These are phyloP conservation scores for Danionella cerebrum DNA, from an alignment of 2,113 vertebrate genomes.

Conservation along the genomic window DNA sequence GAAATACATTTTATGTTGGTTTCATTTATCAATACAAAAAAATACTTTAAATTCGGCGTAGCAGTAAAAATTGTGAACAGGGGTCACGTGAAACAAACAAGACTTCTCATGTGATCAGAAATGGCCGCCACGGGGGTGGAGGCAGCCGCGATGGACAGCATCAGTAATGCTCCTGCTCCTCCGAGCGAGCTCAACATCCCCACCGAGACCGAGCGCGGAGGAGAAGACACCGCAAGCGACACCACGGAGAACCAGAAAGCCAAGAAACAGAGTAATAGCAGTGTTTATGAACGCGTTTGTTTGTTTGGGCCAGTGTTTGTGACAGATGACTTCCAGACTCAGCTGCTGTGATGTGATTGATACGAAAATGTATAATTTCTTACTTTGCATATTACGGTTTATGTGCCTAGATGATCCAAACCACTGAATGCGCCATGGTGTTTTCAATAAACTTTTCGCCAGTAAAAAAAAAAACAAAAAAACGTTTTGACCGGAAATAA, in stretches of 20 bases:
- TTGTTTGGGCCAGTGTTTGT: not conserved
- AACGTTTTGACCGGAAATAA: no score
- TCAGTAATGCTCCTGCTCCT: conserved; percentile 43
- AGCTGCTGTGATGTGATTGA: no score
- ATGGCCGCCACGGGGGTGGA: conserved; percentile 66
- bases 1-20: no score
- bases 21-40: not conserved
- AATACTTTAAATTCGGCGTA: no score
- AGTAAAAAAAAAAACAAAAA: no score
- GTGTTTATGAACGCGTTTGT: conserved; percentile 25
- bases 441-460: no score
- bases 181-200: conserved; percentile 27
- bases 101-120: conserved; percentile 59
- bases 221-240: conserved; percentile 16
- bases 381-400: no score
- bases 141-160: conserved; percentile 57
- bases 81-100: conserved; percentile 54
- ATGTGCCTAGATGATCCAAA: no score
- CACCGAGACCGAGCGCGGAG: not conserved
- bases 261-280: conserved; percentile 53
- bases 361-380: no score
- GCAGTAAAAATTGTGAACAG: not conserved
- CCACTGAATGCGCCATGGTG: no score
- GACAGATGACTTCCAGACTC: no score
- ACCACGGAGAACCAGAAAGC: conserved; percentile 24